phyloP scores from a whole-genome alignment of 2,888 invertebrate genomes.

The Ommatoiulus sabulosus region DNA sequence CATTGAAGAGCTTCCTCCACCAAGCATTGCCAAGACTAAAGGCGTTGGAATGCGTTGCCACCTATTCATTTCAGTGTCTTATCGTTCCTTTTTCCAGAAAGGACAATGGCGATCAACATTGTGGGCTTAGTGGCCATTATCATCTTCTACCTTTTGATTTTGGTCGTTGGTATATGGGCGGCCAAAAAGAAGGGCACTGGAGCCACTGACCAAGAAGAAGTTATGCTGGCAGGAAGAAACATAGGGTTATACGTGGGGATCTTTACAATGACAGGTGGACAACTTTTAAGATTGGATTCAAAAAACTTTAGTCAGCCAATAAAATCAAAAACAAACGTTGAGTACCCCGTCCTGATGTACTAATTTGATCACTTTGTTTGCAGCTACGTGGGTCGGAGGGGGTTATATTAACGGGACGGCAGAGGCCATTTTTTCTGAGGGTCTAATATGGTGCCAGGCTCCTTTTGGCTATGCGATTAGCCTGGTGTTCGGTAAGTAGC shows the following conservation, averaged over 20 bases:
- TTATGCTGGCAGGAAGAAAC: conserved; percentile 98
- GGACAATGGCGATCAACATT: conserved; percentile 82
- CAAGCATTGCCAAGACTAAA: neutral
- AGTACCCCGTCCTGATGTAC: too few relatives aligned
- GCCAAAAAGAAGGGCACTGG: conserved; percentile 87
- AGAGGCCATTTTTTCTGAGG: conserved; percentile 93
- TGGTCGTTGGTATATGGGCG: conserved; percentile 97
- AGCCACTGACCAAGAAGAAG: conserved; percentile 86
- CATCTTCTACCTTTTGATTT: conserved; percentile 94
- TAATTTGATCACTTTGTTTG: neutral
- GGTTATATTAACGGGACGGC: conserved; percentile 99
- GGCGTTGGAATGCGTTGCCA: too few relatives aligned
- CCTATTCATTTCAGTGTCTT: neutral
- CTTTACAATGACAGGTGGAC: conserved; percentile 97
- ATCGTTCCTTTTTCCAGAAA: neutral
- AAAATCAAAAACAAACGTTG: too few relatives aligned
- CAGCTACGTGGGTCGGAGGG: conserved; percentile 99
- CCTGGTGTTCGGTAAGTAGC: conserved; percentile 85
- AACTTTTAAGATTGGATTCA: neutral
- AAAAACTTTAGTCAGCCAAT: too few relatives aligned
- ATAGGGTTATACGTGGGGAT: conserved; percentile 97
- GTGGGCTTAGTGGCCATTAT: conserved; percentile 94
- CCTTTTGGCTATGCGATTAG: conserved; percentile 99
- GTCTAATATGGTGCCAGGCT: conserved; percentile 97
- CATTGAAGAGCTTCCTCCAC: neutral